Evolutionary conservation across 2,797 vertebrate genomes (phyloP).

Genomic region (Caiman crocodilus): DNA sequence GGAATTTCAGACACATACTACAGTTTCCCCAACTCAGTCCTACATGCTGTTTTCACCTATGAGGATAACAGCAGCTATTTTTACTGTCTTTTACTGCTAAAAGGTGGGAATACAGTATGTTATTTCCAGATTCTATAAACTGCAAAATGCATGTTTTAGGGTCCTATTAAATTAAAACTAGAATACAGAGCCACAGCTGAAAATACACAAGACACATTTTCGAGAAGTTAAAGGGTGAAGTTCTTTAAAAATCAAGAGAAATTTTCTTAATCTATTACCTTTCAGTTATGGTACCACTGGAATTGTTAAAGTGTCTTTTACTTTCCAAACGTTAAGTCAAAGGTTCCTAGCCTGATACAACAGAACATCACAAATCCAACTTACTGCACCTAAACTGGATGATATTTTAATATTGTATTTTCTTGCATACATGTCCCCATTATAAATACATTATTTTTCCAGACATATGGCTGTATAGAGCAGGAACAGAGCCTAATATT

Average conservation of each 20-base stretch:
- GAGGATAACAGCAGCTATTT: neutral
- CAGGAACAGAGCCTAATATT: too few relatives aligned
- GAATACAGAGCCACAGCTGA: neutral
- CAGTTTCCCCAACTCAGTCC: neutral
- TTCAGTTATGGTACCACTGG: neutral
- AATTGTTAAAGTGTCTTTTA: neutral
- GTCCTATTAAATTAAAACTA: neutral
- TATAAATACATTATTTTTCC: too few relatives aligned
- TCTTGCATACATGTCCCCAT: too few relatives aligned
- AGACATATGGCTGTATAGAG: too few relatives aligned
- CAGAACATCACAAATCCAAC: neutral
- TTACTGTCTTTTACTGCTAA: neutral
- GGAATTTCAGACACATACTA: neutral
- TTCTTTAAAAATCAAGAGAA: neutral
- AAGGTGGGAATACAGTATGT: neutral
- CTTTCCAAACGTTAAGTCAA: neutral
- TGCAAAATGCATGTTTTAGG: neutral
- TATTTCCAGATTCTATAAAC: neutral
- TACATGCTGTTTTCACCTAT: too few relatives aligned
- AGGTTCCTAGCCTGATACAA: neutral
- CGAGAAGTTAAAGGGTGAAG: neutral
- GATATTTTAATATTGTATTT: neutral
- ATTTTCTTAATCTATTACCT: neutral
- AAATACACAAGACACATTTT: too few relatives aligned
- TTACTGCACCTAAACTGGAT: neutral